These are phyloP conservation scores for Lepeophtheirus salmonis DNA, from an alignment of 1,140 invertebrate species.

Conservation along the genomic window DNA sequence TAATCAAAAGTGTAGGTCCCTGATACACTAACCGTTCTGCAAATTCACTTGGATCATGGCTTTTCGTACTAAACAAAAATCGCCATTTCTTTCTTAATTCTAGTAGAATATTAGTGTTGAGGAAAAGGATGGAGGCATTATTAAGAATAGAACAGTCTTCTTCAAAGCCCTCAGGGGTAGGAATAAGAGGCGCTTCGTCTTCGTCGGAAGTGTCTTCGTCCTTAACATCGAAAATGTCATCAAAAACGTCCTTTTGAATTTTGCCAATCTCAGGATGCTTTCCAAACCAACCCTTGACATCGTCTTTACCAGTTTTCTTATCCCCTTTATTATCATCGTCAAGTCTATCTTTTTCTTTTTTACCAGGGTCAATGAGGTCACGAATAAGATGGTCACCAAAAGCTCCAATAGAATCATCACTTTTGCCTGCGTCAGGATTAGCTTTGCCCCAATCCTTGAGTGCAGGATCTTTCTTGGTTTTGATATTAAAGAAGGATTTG, in stretches of 20 bases:
- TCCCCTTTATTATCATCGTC: conserved; percentile 1
- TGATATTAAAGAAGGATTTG: conserved; percentile 14
- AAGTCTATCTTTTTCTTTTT: conserved; percentile 12
- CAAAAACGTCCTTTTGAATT: conserved; percentile 19
- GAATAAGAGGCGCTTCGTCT: conserved; percentile 10
- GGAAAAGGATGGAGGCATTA: conserved; percentile 17
- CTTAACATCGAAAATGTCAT: conserved; percentile 14
- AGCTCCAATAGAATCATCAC: background rate
- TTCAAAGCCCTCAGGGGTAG: conserved; percentile 7
- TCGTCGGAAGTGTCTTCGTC: conserved; percentile 10
- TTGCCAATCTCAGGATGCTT: conserved; percentile 17
- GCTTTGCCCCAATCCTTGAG: conserved; percentile 8
- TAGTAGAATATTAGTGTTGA: conserved; percentile 15
- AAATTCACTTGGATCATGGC: conserved; percentile 3
- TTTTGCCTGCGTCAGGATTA: background rate
- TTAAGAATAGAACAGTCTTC: conserved; percentile 14
- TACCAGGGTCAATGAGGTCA: conserved; percentile 14
- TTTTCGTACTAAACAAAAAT: conserved; percentile 14
- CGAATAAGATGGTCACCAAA: background rate
- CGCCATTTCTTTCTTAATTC: conserved; percentile 15
- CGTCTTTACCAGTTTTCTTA: background rate
- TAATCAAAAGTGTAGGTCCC: conserved; percentile 12
- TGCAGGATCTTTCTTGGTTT: background rate
- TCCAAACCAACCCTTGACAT: conserved; percentile 18
- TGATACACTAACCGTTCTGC: background rate